These are phyloP conservation scores for Neosilurus hyrtlii DNA, from an alignment of 2,797 vertebrate species.

Conservation along the genomic window DNA sequence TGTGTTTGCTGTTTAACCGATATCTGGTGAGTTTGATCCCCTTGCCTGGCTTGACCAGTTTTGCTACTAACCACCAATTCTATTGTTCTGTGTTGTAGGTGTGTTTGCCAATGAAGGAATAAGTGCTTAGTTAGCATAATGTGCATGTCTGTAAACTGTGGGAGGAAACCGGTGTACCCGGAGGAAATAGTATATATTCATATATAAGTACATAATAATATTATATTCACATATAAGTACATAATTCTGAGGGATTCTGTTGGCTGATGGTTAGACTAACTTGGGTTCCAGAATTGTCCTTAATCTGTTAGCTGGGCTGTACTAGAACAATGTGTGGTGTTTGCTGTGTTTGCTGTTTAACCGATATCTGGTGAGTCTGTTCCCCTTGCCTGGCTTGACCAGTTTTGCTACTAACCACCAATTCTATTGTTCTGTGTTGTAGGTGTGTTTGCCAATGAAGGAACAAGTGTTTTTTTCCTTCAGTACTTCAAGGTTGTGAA, in stretches of 20 bases:
- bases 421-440: background rate
- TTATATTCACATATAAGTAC: background rate
- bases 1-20: background rate
- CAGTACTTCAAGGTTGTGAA: background rate
- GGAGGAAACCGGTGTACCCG: too few relatives aligned
- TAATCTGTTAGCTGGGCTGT: background rate
- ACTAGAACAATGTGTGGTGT: background rate
- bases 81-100: background rate
- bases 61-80: background rate
- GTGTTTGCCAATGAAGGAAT: background rate
- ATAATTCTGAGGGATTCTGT: background rate
- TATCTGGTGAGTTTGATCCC: background rate
- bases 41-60: background rate
- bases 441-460: background rate
- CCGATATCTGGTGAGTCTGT: background rate
- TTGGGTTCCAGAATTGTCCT: background rate
- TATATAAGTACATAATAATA: too few relatives aligned
- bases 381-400: background rate
- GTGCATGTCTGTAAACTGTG: background rate
- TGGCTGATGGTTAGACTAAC: background rate
- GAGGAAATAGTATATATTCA: too few relatives aligned
- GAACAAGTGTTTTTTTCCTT: background rate
- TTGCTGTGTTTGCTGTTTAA: background rate
- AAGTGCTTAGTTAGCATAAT: background rate
- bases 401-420: constrained; percentile 4